phyloP scores from a whole-genome alignment of 2,797 vertebrate genomes.

The Channa striata region DNA sequence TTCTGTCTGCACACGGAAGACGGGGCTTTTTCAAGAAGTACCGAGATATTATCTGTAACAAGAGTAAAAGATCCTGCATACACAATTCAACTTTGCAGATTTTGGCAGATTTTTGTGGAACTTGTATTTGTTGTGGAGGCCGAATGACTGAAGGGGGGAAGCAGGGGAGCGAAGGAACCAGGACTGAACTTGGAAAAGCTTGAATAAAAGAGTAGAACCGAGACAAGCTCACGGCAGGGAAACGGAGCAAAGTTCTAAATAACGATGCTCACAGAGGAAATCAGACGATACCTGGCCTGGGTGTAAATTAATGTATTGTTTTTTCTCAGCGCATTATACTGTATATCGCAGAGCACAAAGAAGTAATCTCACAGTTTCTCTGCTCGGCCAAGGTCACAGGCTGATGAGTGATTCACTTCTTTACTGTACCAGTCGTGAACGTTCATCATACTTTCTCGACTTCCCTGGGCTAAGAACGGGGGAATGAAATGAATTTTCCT shows the following conservation, averaged over 20 bases:
- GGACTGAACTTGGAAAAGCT: too few species aligned
- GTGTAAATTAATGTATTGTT: neutral
- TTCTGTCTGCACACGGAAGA: neutral
- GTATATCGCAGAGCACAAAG: slow-evolving; percentile 7
- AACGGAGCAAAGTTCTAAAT: too few species aligned
- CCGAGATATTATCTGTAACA: neutral
- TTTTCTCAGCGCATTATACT: neutral
- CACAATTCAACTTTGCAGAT: too few species aligned
- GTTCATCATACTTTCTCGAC: slow-evolving; percentile 62
- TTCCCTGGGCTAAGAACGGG: slow-evolving; percentile 48
- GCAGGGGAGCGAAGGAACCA: too few species aligned
- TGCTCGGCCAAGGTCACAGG: slow-evolving; percentile 20
- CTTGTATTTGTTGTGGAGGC: too few species aligned
- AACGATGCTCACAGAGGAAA: too few species aligned
- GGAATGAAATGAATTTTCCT: slow-evolving; percentile 76
- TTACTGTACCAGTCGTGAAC: slow-evolving; percentile 42
- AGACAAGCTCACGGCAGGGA: too few species aligned
- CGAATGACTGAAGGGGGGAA: too few species aligned
- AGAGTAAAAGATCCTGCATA: too few species aligned
- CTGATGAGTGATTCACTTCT: slow-evolving; percentile 51
- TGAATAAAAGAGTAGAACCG: too few species aligned
- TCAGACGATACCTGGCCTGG: too few species aligned
- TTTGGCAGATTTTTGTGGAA: too few species aligned
- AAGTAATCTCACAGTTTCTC: slow-evolving; percentile 18
- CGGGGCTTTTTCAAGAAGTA: neutral